Base-by-base conservation (phyloP, 2,888 invertebrate genomes). In the Yponomeuta evonymella region DNA sequence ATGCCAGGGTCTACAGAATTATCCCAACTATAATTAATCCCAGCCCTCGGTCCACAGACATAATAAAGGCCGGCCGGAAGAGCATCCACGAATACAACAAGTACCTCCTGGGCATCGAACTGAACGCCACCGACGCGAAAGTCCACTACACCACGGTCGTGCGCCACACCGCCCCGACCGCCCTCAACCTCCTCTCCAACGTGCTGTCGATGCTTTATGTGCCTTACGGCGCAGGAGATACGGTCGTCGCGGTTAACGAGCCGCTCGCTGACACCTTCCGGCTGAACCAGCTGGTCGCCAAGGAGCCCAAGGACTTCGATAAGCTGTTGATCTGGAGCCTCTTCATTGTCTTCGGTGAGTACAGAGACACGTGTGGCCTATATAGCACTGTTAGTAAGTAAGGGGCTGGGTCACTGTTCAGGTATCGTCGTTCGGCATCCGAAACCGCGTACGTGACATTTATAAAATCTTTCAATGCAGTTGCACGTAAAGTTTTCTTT, bases 131-230 rank as follows among this genome's bases (percentile, higher is more conserved):
- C 0, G 73, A 82, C 62, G 86, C 82, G 0, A 93, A 90, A 88
- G 77, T 83, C 0, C 76, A 93, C 11, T 94, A 85, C 80, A 93
- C 94, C 0, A 92, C 92, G 1, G 79, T 86, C n/a, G 84, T 93
- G 0, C 84, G 87, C 0, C 94, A 94, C 82, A 88, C 93, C 67
- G 86, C 93, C 10, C 94, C 94, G 0, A 85, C 93, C 2, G 90
- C 92, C 0, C 74, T 94, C 29, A 93, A 93, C 82, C 72, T 93
- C 72, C 75, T 94, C 5, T 79, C 89, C 43, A 94, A 94, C 78
- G 64, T 92, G 48, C 71, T 88, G 23, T 84, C 83, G 0, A 72
- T 77, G 1, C 75, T 72, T 2, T 33, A 72, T 30, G 63, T 81
- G 2, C 72, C 77, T 8, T 71, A 72, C 65, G 73, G 78, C 0